Percentiles rank a stretch among this genome's conserved stretches.
These are phyloP conservation scores for Pagetopsis macropterus DNA, from an alignment of 2,797 vertebrate genomes.

Conservation along the genomic window DNA sequence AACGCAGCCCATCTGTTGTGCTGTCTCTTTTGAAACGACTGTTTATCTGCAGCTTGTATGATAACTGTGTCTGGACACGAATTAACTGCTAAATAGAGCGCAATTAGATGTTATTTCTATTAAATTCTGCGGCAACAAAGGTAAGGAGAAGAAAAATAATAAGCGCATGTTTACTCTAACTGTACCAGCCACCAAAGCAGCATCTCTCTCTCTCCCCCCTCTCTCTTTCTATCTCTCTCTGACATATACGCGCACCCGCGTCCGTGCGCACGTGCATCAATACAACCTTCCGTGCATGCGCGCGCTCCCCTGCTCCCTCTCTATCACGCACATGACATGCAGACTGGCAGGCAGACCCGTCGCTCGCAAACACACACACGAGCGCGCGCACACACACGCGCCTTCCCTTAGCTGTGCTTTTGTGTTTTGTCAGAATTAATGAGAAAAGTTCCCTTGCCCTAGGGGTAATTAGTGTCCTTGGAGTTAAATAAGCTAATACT, in stretches of 20 bases:
- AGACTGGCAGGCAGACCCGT: slow-evolving; percentile 69
- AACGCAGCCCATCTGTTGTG: slow-evolving; percentile 86
- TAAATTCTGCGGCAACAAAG: slow-evolving; percentile 66
- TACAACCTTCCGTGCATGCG: slow-evolving; percentile 60
- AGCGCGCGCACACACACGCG: slow-evolving; percentile 78
- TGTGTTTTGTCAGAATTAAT: slow-evolving; percentile 99
- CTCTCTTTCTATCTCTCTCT: slow-evolving; percentile 37
- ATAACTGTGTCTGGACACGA: slow-evolving; percentile 82
- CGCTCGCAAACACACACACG: slow-evolving; percentile 46
- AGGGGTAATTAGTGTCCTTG: slow-evolving; percentile 99
- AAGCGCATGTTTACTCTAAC: slow-evolving; percentile 67
- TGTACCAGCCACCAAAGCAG: slow-evolving; percentile 60
- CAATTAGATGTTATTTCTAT: slow-evolving; percentile 79
- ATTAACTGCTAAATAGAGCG: slow-evolving; percentile 79
- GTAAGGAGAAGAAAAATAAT: slow-evolving; percentile 53
- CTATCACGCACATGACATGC: slow-evolving; percentile 63
- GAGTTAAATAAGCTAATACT: slow-evolving; percentile 99
- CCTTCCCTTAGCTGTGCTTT: slow-evolving; percentile 98
- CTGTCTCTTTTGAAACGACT: slow-evolving; percentile 80
- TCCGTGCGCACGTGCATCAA: slow-evolving; percentile 65
- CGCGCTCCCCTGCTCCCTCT: slow-evolving; percentile 49
- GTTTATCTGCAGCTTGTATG: slow-evolving; percentile 82
- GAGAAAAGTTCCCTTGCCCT: slow-evolving; percentile 99
- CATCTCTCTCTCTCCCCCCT: slow-evolving; percentile 50
- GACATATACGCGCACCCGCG: slow-evolving; percentile 50